Conservation (phyloP, 64 coral and sea anemone genomes). For the Montipora capricornis region DNA sequence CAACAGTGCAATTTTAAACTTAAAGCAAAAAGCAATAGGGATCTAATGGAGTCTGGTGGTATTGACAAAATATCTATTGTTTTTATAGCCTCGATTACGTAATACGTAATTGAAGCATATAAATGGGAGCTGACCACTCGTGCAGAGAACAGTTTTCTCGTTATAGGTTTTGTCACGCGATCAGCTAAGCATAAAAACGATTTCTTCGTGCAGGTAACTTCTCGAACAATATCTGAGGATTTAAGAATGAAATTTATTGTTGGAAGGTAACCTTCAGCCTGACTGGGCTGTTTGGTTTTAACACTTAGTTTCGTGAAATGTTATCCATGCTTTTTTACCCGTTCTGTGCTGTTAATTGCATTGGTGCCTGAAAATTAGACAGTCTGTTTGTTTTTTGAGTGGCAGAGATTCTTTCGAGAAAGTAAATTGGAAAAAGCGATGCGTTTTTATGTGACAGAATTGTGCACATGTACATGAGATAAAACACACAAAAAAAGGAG, state of each 20-base stretch:
- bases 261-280: neutral
- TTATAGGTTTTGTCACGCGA: neutral
- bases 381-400: neutral
- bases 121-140: neutral
- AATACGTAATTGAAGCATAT: too few species aligned
- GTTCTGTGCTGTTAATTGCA: conserved; percentile 27
- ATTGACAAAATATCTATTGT: too few species aligned
- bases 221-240: neutral
- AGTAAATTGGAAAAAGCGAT: neutral
- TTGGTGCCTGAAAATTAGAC: neutral
- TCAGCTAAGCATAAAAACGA: neutral
- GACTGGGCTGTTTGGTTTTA: neutral
- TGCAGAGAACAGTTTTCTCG: neutral
- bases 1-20: too few species aligned
- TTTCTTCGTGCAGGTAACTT: neutral
- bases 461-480: neutral
- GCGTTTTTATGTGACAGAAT: neutral
- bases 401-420: neutral
- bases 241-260: too few species aligned
- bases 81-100: too few species aligned
- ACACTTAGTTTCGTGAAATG: too few species aligned
- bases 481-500: neutral
- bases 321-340: neutral
- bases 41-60: too few species aligned
- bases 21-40: too few species aligned